Conservation (phyloP, 1,140 invertebrate genomes). For the Drosophila malerkotliana region DNA sequence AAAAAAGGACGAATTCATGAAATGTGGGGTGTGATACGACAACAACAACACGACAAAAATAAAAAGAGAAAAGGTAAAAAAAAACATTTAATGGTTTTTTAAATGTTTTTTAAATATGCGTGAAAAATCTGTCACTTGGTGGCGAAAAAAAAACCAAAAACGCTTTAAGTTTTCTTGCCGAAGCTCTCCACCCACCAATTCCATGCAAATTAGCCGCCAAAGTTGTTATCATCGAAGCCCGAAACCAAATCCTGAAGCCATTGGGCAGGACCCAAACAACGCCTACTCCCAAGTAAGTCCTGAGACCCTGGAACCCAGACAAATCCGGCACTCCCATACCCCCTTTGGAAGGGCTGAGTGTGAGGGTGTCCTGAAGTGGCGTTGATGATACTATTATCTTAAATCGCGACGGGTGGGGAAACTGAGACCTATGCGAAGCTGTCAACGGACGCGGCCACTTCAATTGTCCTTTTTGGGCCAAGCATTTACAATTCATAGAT, state of each 20-base stretch:
- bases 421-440: slow-evolving; percentile 56
- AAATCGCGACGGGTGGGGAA: slow-evolving; percentile 60
- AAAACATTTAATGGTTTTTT: slow-evolving; percentile 83
- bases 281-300: slow-evolving; percentile 56
- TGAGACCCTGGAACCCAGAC: slow-evolving; percentile 50
- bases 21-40: slow-evolving; percentile 59
- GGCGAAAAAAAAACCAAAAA: slow-evolving; percentile 36
- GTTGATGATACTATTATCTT: slow-evolving; percentile 84
- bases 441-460: slow-evolving; percentile 64
- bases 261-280: slow-evolving; percentile 54
- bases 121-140: slow-evolving; percentile 68
- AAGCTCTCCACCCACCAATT: slow-evolving; percentile 3
- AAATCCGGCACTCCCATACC: slow-evolving; percentile 30
- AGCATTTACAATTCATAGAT: slow-evolving; percentile 79
- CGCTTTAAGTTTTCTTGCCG: slow-evolving; percentile 60
- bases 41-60: slow-evolving; percentile 19
- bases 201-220: slow-evolving; percentile 73
- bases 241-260: slow-evolving; percentile 48
- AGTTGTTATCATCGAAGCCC: slow-evolving; percentile 68
- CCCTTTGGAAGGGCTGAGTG: not conserved
- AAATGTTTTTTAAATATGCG: slow-evolving; percentile 83
- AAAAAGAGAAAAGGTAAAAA: slow-evolving; percentile 38
- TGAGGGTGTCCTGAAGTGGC: slow-evolving; percentile 44
- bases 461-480: slow-evolving; percentile 68
- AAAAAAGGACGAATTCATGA: slow-evolving; percentile 38